phyloP scores from a whole-genome alignment of 2,888 invertebrate genomes.

The Dynastes hyllus region DNA sequence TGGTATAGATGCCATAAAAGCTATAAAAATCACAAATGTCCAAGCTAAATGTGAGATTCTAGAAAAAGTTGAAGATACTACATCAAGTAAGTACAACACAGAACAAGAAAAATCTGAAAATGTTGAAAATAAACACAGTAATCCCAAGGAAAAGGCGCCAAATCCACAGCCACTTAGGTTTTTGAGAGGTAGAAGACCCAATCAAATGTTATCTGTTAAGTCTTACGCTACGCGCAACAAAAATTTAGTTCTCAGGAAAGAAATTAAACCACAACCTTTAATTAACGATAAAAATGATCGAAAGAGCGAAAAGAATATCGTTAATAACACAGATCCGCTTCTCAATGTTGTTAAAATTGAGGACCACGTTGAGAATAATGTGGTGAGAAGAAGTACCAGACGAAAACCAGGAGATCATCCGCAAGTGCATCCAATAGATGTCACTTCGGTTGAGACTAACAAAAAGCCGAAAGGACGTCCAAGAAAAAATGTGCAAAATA shows the following conservation, averaged over 20 bases:
- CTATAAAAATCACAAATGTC: slow-evolving; percentile 36
- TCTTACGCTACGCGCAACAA: slow-evolving; percentile 39
- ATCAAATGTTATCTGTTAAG: slow-evolving; percentile 39
- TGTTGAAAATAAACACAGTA: background rate
- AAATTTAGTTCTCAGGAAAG: slow-evolving; percentile 39
- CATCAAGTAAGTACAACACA: background rate
- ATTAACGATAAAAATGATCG: slow-evolving; percentile 1
- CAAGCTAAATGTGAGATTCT: slow-evolving; percentile 30
- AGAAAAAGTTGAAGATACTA: slow-evolving; percentile 16
- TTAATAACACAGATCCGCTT: slow-evolving; percentile 14
- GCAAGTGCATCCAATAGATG: background rate
- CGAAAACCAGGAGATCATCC: slow-evolving; percentile 36
- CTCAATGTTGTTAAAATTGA: slow-evolving; percentile 32
- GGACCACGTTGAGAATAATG: slow-evolving; percentile 21
- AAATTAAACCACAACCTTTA: slow-evolving; percentile 18
- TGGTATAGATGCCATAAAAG: slow-evolving; percentile 31
- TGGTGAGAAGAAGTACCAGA: slow-evolving; percentile 39
- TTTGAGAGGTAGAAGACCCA: slow-evolving; percentile 27
- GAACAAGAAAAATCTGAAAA: background rate
- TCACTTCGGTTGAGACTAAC: background rate
- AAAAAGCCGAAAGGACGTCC: slow-evolving; percentile 20
- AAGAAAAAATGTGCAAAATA: background rate
- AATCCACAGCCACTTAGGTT: slow-evolving; percentile 26
- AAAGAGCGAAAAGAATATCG: background rate
- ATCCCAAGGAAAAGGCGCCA: background rate